Percentiles rank a stretch among this genome's conserved stretches.
These are phyloP conservation scores for Hydrozoanthus tunicans DNA, from an alignment of 64 coral and sea anemone species.

Conservation along the genomic window DNA sequence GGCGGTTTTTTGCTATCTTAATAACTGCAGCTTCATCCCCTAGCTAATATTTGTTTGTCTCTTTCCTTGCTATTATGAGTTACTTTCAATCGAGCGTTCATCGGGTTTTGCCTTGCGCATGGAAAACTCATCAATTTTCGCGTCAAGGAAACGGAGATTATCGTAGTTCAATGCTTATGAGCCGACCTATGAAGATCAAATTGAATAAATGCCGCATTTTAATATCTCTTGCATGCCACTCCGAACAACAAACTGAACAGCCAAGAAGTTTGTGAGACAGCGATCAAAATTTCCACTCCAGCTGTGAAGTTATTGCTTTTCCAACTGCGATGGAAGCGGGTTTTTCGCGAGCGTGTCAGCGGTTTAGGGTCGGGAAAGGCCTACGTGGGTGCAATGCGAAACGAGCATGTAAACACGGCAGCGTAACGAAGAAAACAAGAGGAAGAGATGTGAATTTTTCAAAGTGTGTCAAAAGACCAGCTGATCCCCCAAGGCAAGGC, in stretches of 20 bases:
- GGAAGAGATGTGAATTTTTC: neutral
- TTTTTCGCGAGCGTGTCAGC: neutral
- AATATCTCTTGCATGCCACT: conserved; percentile 48
- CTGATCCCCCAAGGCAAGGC: conserved; percentile 35
- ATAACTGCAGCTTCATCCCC: neutral
- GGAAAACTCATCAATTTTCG: conserved; percentile 52
- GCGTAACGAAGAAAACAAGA: conserved; percentile 3
- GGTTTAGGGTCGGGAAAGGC: neutral
- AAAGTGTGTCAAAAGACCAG: conserved; percentile 6
- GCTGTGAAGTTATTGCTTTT: conserved; percentile 55
- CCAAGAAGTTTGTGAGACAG: neutral
- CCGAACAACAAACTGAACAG: neutral
- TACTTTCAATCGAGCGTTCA: conserved; percentile 5
- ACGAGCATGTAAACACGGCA: conserved; percentile 9
- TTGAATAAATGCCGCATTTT: conserved; percentile 57
- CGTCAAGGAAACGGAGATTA: conserved; percentile 52
- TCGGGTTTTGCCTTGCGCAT: conserved; percentile 6
- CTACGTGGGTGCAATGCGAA: neutral
- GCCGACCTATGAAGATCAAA: conserved; percentile 2
- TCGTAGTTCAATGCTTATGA: neutral
- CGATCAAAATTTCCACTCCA: conserved; percentile 52
- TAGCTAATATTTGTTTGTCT: conserved; percentile 11
- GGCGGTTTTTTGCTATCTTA: conserved; percentile 25
- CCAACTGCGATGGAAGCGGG: conserved; percentile 42
- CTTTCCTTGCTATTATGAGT: conserved; percentile 13